Evolutionary conservation across 2,113 vertebrate species (phyloP).

Genomic region (Pan paniscus): DNA sequence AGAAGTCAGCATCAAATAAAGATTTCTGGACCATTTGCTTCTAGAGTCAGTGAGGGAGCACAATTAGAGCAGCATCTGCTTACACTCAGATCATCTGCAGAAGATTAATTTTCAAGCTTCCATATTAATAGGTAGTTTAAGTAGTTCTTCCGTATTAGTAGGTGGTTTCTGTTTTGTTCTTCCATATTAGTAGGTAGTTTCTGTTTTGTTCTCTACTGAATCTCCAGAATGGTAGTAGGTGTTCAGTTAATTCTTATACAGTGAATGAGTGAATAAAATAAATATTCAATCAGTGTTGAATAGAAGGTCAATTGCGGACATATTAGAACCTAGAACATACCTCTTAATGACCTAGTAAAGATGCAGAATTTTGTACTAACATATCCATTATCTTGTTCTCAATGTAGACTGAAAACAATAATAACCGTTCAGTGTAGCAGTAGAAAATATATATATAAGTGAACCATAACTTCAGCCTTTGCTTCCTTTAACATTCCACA

Average conservation of each 20-base stretch:
- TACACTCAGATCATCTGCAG: neutral
- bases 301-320: neutral
- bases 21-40: neutral
- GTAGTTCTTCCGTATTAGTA: neutral
- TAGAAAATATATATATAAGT: neutral
- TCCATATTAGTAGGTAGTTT: neutral
- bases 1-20: neutral
- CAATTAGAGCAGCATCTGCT: neutral
- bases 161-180: neutral
- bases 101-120: neutral
- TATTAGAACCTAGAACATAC: neutral
- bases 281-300: neutral
- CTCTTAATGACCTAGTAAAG: neutral
- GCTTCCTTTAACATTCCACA: neutral
- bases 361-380: neutral
- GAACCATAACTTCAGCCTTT: slow-evolving; percentile 5
- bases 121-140: neutral
- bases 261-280: neutral
- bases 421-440: neutral
- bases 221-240: neutral
- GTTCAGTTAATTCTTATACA: neutral
- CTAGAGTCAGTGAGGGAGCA: neutral
- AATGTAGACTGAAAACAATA: neutral
- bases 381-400: neutral
- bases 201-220: neutral